phyloP scores from a whole-genome alignment of 2,888 invertebrate genomes.

The Eucriotettix oculatus region DNA sequence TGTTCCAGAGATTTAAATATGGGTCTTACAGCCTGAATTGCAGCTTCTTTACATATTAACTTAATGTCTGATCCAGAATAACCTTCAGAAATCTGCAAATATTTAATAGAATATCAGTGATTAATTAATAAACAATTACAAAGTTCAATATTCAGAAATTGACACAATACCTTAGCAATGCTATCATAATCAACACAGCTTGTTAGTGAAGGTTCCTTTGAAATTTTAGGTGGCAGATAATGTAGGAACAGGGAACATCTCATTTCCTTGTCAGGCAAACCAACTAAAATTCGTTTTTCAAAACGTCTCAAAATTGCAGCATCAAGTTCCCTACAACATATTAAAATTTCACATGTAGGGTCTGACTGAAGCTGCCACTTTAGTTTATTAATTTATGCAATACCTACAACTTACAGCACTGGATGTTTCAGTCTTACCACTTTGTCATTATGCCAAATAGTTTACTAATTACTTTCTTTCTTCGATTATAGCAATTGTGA shows the following conservation, averaged over 20 bases:
- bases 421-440: too few relatives aligned
- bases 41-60: constrained; percentile 73
- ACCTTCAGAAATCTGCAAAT: constrained; percentile 39
- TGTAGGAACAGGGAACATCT: constrained; percentile 50
- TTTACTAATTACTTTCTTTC: too few relatives aligned
- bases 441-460: too few relatives aligned
- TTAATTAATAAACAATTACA: not conserved
- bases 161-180: constrained; percentile 21
- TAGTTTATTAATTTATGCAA: too few relatives aligned
- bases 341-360: not conserved
- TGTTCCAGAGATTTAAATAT: constrained; percentile 33
- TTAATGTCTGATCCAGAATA: constrained; percentile 84
- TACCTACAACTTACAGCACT: too few relatives aligned
- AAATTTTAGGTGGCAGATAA: constrained; percentile 33
- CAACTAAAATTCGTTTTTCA: constrained; percentile 71
- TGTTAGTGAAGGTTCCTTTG: constrained; percentile 27
- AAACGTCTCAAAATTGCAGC: constrained; percentile 71
- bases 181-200: constrained; percentile 28
- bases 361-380: too few relatives aligned
- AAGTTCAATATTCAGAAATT: too few relatives aligned
- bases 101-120: not conserved
- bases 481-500: too few relatives aligned
- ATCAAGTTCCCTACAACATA: constrained; percentile 57
- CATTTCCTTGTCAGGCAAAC: constrained; percentile 50
- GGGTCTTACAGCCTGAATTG: constrained; percentile 63